Evolutionary conservation across 2,888 invertebrate genomes (phyloP).

Genomic region (Anaspis maculata): DNA sequence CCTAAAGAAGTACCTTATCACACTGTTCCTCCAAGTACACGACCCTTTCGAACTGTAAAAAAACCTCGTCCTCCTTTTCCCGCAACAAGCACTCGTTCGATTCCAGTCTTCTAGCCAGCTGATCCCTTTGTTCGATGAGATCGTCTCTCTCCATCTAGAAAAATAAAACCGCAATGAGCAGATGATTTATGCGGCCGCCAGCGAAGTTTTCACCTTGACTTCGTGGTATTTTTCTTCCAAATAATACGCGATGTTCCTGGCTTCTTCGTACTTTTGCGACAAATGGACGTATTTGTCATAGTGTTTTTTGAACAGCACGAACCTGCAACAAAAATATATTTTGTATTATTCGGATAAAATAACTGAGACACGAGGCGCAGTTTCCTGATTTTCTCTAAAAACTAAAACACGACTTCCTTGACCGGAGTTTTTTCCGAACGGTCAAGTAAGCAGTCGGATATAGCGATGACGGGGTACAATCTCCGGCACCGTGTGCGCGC

Average conservation of each 20-base stretch:
- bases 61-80: constrained; percentile 54
- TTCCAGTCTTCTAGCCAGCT: constrained; percentile 47
- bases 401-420: too few species aligned
- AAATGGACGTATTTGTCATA: constrained; percentile 54
- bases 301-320: constrained; percentile 54
- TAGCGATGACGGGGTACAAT: too few species aligned
- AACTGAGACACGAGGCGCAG: too few species aligned
- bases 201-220: constrained; percentile 46
- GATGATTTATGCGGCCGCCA: not conserved
- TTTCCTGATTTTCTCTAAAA: too few species aligned
- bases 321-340: constrained; percentile 44
- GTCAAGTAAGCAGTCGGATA: too few species aligned
- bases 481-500: too few species aligned
- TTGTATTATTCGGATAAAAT: too few species aligned
- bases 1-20: constrained; percentile 41
- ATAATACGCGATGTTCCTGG: constrained; percentile 52
- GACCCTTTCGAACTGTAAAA: constrained; percentile 50
- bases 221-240: constrained; percentile 57
- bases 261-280: constrained; percentile 54
- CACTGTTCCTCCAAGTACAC: constrained; percentile 52
- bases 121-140: constrained; percentile 44
- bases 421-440: too few species aligned
- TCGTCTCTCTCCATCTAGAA: constrained; percentile 50
- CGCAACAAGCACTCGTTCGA: constrained; percentile 48
- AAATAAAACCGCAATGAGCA: constrained; percentile 1